Evolutionary conservation across 2,797 vertebrate genomes (phyloP).

Genomic region (Coracias cyanogaster): DNA sequence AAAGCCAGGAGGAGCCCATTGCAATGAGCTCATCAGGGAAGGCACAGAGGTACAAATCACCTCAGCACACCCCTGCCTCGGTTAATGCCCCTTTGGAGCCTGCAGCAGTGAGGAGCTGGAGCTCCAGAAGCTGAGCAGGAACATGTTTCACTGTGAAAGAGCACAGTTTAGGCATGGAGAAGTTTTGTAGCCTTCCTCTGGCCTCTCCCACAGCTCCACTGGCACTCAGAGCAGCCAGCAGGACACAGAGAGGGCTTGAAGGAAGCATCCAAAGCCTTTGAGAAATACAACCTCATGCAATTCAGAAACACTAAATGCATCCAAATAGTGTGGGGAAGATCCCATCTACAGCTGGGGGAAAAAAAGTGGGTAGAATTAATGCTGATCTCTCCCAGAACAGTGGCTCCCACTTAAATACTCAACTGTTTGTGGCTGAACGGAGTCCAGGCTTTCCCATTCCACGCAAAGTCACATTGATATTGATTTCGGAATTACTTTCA

Average conservation of each 20-base stretch:
- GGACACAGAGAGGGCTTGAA: not conserved
- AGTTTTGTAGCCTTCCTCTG: not conserved
- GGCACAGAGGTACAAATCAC: not conserved
- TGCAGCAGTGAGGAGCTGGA: not conserved
- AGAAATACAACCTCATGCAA: not conserved
- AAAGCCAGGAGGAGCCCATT: not conserved
- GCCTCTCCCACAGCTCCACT: not conserved
- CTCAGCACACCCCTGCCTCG: not conserved
- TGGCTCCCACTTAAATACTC: not conserved
- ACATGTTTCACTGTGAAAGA: not conserved
- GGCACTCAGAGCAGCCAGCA: accelerated
- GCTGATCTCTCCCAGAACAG: not conserved
- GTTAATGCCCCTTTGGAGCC: not conserved
- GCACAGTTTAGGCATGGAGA: not conserved
- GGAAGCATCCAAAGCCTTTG: not conserved
- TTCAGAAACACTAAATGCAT: not conserved
- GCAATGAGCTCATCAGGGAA: not conserved
- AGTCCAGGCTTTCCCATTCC: not conserved
- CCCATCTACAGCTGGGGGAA: not conserved
- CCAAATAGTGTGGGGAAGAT: not conserved
- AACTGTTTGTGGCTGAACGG: not conserved
- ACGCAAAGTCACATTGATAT: not conserved
- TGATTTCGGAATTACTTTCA: conserved; percentile 66
- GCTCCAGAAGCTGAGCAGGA: not conserved
- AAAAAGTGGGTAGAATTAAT: not conserved